Evolutionary conservation across 2,888 invertebrate genomes (phyloP).

Genomic region (Drosophila phalerata): DNA sequence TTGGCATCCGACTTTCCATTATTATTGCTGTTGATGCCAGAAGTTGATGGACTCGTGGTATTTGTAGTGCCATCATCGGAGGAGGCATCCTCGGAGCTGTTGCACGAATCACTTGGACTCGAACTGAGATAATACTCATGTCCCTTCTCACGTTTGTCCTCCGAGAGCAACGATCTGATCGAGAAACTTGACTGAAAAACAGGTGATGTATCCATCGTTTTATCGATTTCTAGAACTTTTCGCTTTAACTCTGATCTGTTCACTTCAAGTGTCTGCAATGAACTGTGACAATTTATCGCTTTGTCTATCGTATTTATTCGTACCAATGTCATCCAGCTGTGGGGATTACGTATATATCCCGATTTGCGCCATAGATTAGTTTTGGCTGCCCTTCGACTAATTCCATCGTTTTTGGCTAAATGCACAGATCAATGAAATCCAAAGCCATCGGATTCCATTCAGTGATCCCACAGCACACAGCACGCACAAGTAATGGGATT

Average conservation of each 20-base stretch:
- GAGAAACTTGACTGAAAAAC: constrained; percentile 78
- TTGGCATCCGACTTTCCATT: constrained; percentile 86
- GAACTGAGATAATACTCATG: constrained; percentile 7
- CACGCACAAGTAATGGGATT: constrained; percentile 47
- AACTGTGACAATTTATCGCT: constrained; percentile 35
- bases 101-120: constrained; percentile 45
- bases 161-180: constrained; percentile 68
- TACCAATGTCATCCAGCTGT: constrained; percentile 1
- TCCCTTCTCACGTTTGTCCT: constrained; percentile 10
- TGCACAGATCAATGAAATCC: constrained; percentile 67
- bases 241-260: background rate
- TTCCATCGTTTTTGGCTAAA: constrained; percentile 21
- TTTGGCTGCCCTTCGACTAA: constrained; percentile 13
- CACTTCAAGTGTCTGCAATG: constrained; percentile 5
- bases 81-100: constrained; percentile 58
- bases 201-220: constrained; percentile 80
- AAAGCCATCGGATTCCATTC: constrained; percentile 73
- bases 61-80: constrained; percentile 44
- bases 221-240: background rate
- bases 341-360: constrained; percentile 54
- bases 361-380: constrained; percentile 42
- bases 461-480: constrained; percentile 57
- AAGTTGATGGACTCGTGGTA: background rate
- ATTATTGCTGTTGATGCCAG: constrained; percentile 1
- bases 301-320: constrained; percentile 38